These are phyloP conservation scores for Dynastes hyllus DNA, from an alignment of 2,888 invertebrate species.

Conservation along the genomic window DNA sequence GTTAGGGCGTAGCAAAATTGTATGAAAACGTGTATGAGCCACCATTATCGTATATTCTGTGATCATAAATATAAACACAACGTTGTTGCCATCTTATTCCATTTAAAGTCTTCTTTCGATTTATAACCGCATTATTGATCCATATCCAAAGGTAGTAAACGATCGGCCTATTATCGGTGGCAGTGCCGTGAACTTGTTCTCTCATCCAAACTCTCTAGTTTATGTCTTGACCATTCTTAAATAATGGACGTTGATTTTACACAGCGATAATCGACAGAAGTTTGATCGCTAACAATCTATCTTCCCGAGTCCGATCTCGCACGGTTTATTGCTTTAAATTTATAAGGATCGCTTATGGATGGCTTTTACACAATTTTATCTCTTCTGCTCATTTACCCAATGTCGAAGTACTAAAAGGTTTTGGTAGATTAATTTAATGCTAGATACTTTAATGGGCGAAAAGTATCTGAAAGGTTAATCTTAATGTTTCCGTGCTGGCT, in stretches of 20 bases:
- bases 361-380: slow-evolving; percentile 47
- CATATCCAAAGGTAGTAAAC: slow-evolving; percentile 59
- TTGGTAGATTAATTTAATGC: slow-evolving; percentile 46
- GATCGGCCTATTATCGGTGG: slow-evolving; percentile 58
- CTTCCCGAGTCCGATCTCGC: slow-evolving; percentile 48
- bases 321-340: slow-evolving; percentile 48
- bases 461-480: slow-evolving; percentile 37
- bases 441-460: slow-evolving; percentile 38
- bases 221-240: slow-evolving; percentile 58
- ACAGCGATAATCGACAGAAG: slow-evolving; percentile 56
- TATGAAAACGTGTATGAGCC: slow-evolving; percentile 52
- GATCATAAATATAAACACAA: slow-evolving; percentile 59
- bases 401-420: slow-evolving; percentile 47
- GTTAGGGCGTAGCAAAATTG: slow-evolving; percentile 53
- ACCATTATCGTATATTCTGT: slow-evolving; percentile 49
- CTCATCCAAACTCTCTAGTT: slow-evolving; percentile 55
- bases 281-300: slow-evolving; percentile 53
- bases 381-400: slow-evolving; percentile 38
- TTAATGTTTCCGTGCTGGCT: slow-evolving; percentile 7
- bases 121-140: slow-evolving; percentile 62
- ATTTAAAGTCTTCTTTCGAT: slow-evolving; percentile 59
- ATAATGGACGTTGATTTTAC: slow-evolving; percentile 57
- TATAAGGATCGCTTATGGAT: slow-evolving; percentile 48
- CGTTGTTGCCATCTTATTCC: slow-evolving; percentile 59
- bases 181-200: slow-evolving; percentile 55